Evolutionary conservation across 2,797 vertebrate species (phyloP).

Genomic region (Tachyglossus aculeatus): DNA sequence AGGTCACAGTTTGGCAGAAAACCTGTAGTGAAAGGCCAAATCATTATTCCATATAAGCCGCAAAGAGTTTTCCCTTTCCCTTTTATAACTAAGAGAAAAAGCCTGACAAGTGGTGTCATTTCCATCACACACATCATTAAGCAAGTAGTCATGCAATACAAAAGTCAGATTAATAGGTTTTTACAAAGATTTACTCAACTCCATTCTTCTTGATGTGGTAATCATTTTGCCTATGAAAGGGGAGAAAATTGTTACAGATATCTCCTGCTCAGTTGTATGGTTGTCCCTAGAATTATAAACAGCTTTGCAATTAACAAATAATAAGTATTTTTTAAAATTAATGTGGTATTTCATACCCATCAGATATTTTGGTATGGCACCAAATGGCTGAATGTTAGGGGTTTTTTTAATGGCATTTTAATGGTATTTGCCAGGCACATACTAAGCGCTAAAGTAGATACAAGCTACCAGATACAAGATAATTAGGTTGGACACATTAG

Average conservation of each 20-base stretch:
- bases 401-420: no score
- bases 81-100: conserved; percentile 61
- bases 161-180: conserved; percentile 40
- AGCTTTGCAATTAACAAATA: conserved; percentile 7
- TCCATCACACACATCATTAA: conserved; percentile 49
- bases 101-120: conserved; percentile 48
- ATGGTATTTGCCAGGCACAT: no score
- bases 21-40: conserved; percentile 39
- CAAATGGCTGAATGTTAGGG: neutral
- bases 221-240: conserved; percentile 54
- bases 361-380: neutral
- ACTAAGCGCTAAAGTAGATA: no score
- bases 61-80: neutral
- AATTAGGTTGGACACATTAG: no score
- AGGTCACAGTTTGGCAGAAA: conserved; percentile 40
- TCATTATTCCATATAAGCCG: conserved; percentile 28
- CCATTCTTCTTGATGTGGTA: conserved; percentile 31
- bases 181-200: conserved; percentile 45
- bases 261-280: conserved; percentile 28
- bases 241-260: conserved; percentile 12
- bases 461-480: no score
- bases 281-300: conserved; percentile 38
- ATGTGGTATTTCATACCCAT: neutral
- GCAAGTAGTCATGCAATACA: conserved; percentile 24
- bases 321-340: conserved; percentile 22